These are phyloP conservation scores for Cryptops parisi DNA, from an alignment of 2,888 invertebrate genomes.

Conservation along the genomic window DNA sequence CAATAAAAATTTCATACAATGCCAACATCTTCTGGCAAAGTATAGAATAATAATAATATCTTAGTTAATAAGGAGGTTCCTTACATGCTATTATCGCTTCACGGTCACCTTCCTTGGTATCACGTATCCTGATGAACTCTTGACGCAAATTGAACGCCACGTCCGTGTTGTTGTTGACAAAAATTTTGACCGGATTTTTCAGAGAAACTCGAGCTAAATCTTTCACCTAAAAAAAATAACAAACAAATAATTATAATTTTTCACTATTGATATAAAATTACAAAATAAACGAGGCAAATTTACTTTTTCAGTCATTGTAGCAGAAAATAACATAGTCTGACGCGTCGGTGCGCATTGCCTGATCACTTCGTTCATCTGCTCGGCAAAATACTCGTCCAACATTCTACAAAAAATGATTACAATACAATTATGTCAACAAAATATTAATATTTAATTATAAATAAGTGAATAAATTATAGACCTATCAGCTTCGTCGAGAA, in stretches of 20 bases:
- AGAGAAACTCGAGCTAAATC: constrained; percentile 87
- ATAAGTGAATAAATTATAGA: constrained; percentile 21
- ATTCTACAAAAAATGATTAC: too few species aligned
- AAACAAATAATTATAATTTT: constrained; percentile 9
- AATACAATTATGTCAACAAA: background rate
- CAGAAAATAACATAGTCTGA: constrained; percentile 95
- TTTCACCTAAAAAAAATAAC: constrained; percentile 39
- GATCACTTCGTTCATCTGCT: constrained; percentile 98
- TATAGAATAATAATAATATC: background rate
- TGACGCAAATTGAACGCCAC: constrained; percentile 91
- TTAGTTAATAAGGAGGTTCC: background rate
- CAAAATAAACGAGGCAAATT: too few species aligned
- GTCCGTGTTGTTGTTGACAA: constrained; percentile 90
- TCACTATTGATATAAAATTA: too few species aligned
- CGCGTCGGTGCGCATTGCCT: constrained; percentile 75
- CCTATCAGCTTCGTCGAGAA: constrained; percentile 63
- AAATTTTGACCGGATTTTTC: constrained; percentile 81
- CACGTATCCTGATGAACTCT: constrained; percentile 88
- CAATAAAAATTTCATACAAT: too few species aligned
- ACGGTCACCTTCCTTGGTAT: constrained; percentile 74
- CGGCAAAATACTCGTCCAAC: constrained; percentile 96
- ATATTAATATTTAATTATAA: background rate
- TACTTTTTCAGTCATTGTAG: constrained; percentile 98
- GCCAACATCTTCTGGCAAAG: background rate
- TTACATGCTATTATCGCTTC: constrained; percentile 65